Evolutionary conservation across 2,888 invertebrate genomes (phyloP).

Genomic region (Ophion ellenae): DNA sequence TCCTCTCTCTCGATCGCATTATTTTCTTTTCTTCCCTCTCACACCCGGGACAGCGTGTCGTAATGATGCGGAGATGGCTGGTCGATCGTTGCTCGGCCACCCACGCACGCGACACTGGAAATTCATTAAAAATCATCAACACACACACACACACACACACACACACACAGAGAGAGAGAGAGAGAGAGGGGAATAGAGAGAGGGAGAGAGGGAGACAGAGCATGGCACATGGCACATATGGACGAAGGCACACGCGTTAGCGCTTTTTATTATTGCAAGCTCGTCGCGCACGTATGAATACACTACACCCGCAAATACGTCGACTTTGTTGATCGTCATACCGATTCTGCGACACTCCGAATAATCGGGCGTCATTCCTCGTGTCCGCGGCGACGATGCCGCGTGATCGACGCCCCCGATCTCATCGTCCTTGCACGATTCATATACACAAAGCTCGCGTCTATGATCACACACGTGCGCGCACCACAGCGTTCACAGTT

Average conservation of each 20-base stretch:
- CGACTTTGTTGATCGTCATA: background rate
- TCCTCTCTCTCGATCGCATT: background rate
- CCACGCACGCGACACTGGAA: constrained; percentile 61
- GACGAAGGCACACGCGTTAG: background rate
- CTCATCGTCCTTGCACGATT: too few relatives aligned
- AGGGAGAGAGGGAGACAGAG: too few relatives aligned
- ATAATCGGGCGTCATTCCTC: too few relatives aligned
- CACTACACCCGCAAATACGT: background rate
- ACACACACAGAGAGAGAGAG: too few relatives aligned
- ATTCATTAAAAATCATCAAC: constrained; percentile 59
- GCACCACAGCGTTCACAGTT: too few relatives aligned
- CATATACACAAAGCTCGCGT: too few relatives aligned
- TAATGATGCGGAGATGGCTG: constrained; percentile 51
- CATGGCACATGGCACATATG: too few relatives aligned
- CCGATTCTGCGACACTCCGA: background rate
- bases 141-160: constrained; percentile 15
- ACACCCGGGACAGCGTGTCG: constrained; percentile 22
- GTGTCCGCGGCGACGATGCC: too few relatives aligned
- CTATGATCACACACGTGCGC: too few relatives aligned
- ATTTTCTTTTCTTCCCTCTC: constrained; percentile 18
- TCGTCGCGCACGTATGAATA: background rate
- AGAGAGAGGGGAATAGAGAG: too few relatives aligned
- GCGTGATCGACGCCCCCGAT: too few relatives aligned
- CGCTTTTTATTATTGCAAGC: constrained; percentile 20
- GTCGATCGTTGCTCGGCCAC: constrained; percentile 52